phyloP scores from a whole-genome alignment of 2,797 vertebrate genomes.

The Sitta carolinensis region DNA sequence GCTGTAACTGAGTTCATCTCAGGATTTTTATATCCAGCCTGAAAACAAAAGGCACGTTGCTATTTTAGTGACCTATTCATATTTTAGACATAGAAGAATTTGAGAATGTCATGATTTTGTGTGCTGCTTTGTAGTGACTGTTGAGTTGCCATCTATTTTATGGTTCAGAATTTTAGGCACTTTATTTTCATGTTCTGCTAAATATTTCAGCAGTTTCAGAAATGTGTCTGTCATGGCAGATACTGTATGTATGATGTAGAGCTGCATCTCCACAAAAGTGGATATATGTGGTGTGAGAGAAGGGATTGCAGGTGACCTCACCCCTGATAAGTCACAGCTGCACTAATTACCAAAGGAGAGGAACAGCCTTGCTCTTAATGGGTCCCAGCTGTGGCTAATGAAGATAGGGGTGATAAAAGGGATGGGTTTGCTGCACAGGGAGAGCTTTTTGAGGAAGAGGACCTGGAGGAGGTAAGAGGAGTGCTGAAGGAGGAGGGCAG shows the following conservation, averaged over 20 bases:
- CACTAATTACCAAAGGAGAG: too few species aligned
- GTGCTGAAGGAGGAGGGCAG: too few species aligned
- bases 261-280: neutral
- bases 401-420: too few species aligned
- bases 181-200: neutral
- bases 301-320: too few species aligned
- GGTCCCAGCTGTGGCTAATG: too few species aligned
- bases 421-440: too few species aligned
- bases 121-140: neutral
- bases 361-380: too few species aligned
- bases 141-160: neutral
- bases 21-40: neutral
- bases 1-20: neutral
- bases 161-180: neutral
- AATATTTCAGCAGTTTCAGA: neutral
- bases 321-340: too few species aligned
- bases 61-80: fast-evolving
- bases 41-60: neutral
- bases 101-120: neutral
- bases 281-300: neutral
- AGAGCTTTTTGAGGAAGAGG: too few species aligned
- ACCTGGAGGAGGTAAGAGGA: too few species aligned
- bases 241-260: neutral
- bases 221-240: neutral
- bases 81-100: neutral